Base-by-base conservation (phyloP, 30 jellyfish, hydroid and myxozoan species). In the Phacellophora camtschatica region DNA sequence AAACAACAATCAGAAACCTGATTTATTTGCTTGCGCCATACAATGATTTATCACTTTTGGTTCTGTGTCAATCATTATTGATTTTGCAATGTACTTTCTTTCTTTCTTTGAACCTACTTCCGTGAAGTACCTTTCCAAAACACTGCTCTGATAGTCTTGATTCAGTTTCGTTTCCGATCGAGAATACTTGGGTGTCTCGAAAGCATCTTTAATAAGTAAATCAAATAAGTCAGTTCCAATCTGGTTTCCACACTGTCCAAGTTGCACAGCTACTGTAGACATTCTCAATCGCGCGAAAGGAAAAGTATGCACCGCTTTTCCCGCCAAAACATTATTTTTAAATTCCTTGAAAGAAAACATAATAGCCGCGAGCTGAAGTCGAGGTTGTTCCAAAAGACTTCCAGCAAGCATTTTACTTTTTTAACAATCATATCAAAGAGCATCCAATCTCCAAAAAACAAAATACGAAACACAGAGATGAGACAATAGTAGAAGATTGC, bases 231-330 rank as follows among this genome's bases (percentile, higher is more conserved):
- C 95, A n/a, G 88, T 50, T 2, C 98, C 98, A 48, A 85, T 67
- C 55, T 92, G 98, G 64, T 92, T 92, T 13, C 98, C 98, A 66
- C 98, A 92, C 62, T 92, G 98, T 29, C 98, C 98, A 13, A 92
- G 80, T 46, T 92, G 98, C 19, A 92, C 62, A n/a, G 98, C 78
- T 13, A 92, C 94, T 3, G 85, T 41, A 9, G 98, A 92, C 98
- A 92, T 92, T 18, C 8, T 31, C 50, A 10, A 18, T n/a, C n/a
- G n/a, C n/a, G n/a, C n/a, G n/a, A n/a, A n/a, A n/a, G n/a, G n/a
- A n/a, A n/a, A n/a, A n/a, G n/a, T n/a, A n/a, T n/a, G n/a, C n/a
- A n/a, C n/a, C n/a, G n/a, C n/a, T 9, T 46, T 46, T 46, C 61
- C 72, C 72, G 39, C 45, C 72, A 27, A 57, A 56, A 57, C 15